phyloP scores from a whole-genome alignment of 2,797 vertebrate species.

The Pteronotus mesoamericanus region DNA sequence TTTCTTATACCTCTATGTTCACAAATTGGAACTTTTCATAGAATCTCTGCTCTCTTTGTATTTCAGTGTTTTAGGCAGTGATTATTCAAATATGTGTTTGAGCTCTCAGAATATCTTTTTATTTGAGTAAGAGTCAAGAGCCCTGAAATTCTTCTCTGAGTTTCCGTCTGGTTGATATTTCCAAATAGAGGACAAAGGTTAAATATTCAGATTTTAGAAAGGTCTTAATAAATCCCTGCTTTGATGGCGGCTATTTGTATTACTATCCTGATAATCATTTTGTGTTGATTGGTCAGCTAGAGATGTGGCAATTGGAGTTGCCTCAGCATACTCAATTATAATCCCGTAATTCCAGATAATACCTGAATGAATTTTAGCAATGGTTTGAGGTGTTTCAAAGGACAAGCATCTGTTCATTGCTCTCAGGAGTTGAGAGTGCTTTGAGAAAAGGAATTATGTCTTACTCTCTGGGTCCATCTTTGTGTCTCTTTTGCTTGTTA shows the following conservation, averaged over 20 bases:
- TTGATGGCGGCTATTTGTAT: not conserved
- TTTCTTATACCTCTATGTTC: not conserved
- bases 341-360: not conserved
- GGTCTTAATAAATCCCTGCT: not conserved
- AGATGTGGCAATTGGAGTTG: not conserved
- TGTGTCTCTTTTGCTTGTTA: not conserved
- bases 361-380: not conserved
- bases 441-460: not conserved
- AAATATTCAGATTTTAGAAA: not conserved
- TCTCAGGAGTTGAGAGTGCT: not conserved
- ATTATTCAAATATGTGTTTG: not conserved
- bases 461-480: not conserved
- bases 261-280: not conserved
- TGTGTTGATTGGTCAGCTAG: not conserved
- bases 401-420: not conserved
- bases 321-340: not conserved
- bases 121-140: constrained; percentile 7
- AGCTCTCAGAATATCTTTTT: not conserved
- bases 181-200: not conserved
- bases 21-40: not conserved
- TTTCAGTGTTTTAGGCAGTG: not conserved
- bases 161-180: not conserved
- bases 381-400: not conserved
- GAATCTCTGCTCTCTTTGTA: not conserved
- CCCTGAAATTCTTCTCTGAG: not conserved